Percentiles rank a stretch among this genome's conserved stretches.
Conservation (phyloP, 2,888 invertebrate species). For the Horisme vitalbata region DNA sequence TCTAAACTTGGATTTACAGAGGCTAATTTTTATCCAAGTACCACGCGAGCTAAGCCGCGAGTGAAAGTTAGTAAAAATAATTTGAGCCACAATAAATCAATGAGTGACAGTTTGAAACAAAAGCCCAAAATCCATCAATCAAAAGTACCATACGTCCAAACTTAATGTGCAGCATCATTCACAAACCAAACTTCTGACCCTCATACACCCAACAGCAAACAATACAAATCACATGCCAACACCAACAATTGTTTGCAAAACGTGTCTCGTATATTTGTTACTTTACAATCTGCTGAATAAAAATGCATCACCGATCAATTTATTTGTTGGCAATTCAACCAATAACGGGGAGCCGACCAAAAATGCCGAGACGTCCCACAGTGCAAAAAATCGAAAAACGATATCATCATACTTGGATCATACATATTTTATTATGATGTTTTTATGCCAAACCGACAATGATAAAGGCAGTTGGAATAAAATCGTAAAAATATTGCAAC, state of each 20-base stretch:
- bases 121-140: constrained; percentile 49
- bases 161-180: constrained; percentile 53
- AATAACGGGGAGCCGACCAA: constrained; percentile 20
- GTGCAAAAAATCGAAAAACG: constrained; percentile 32
- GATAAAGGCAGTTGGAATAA: constrained; percentile 37
- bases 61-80: too few relatives aligned
- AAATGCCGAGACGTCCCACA: constrained; percentile 29
- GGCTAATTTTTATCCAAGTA: too few relatives aligned
- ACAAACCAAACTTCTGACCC: constrained; percentile 23
- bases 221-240: too few relatives aligned
- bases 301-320: constrained; percentile 23
- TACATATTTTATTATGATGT: constrained; percentile 46
- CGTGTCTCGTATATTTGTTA: constrained; percentile 16
- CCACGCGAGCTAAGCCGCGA: too few relatives aligned
- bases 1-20: too few relatives aligned
- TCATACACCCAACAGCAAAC: constrained; percentile 12
- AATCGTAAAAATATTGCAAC: constrained; percentile 36
- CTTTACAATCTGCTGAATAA: constrained; percentile 26
- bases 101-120: constrained; percentile 19
- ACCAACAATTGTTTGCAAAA: constrained; percentile 22
- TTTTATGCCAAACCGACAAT: constrained; percentile 45
- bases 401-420: constrained; percentile 40
- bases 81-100: too few relatives aligned
- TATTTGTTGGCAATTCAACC: constrained; percentile 21
- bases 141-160: constrained; percentile 56